Evolutionary conservation across 2,113 vertebrate species (phyloP), one percentile per base, ranked within the genome.

Genomic region (Carassius gibelio): DNA sequence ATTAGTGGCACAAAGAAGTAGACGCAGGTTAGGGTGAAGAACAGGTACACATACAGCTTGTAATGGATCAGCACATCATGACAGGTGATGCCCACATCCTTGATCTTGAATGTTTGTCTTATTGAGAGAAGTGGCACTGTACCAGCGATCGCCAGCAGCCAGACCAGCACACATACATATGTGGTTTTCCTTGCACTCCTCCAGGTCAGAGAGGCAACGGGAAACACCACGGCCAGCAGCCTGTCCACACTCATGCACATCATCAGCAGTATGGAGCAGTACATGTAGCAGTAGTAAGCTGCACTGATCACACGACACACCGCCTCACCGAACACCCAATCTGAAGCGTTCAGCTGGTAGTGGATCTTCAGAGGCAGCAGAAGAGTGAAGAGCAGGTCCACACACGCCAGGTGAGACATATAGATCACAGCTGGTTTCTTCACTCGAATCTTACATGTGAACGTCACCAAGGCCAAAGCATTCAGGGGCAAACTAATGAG

Each of bases 241-340:
- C 97, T 95, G 91, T 99, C 97, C 0, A 96, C 78, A 86, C 96
- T 96, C 21, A 99, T 99, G 82, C 95, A 95, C 0, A 93, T 96
- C 91, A 97, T 95, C 72, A 99, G 95, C 92, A 99, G 93, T 81
- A 98, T 75, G 0, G 97, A 99, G 86, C 97, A 97, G 72, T 98
- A 98, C 97, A 99, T 98, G 92, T 99, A 98, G 88, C 95, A 95
- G 88, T 98, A 98, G 90, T 97, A 99, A 0, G 96, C 95, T 0
- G 96, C 96, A 0, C 96, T 99, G 86, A 97, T 87, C 0, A 96
- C 89, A 38, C 93, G 91, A 88, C 98, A 99, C 94, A 96, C 90
- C 0, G 88, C 89, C 11, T 96, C 85, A 48, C 97, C 97, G n/a
- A 96, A 98, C 14, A 69, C 57, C 98, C 98, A 99, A 82, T 99